Evolutionary conservation across 2,113 vertebrate genomes (phyloP).

Genomic region (Syngnathoides biaculeatus): DNA sequence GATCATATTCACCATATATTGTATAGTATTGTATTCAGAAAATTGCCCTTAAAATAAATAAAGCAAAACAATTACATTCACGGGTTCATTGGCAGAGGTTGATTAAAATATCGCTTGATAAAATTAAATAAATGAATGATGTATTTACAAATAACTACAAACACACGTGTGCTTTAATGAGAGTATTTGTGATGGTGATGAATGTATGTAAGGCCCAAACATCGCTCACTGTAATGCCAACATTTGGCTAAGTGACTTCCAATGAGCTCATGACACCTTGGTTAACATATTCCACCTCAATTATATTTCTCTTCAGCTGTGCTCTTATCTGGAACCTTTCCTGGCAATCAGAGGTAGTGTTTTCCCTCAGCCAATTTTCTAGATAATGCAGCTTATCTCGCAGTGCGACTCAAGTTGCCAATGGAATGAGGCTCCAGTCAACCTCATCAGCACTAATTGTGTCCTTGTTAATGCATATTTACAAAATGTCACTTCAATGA

Average conservation of each 20-base stretch:
- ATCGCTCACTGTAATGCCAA: constrained; percentile 87
- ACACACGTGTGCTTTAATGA: neutral
- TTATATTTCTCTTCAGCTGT: constrained; percentile 99
- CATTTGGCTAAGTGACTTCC: constrained; percentile 95
- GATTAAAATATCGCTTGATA: neutral
- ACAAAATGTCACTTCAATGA: constrained; percentile 99
- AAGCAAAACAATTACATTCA: neutral
- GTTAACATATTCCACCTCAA: constrained; percentile 99
- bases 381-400: constrained; percentile 99
- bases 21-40: no score
- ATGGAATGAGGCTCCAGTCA: constrained; percentile 97
- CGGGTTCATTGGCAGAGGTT: neutral
- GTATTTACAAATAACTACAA: neutral
- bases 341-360: constrained; percentile 99
- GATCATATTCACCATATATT: no score
- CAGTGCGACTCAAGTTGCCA: constrained; percentile 97
- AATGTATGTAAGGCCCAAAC: constrained; percentile 81
- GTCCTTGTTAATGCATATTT: constrained; percentile 99
- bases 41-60: no score
- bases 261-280: constrained; percentile 95
- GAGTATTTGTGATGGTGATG: constrained; percentile 76
- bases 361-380: constrained; percentile 99
- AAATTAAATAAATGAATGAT: neutral
- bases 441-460: constrained; percentile 96
- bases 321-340: constrained; percentile 99